Base-by-base conservation (phyloP, 2,797 vertebrate genomes). In the Todus mexicanus region DNA sequence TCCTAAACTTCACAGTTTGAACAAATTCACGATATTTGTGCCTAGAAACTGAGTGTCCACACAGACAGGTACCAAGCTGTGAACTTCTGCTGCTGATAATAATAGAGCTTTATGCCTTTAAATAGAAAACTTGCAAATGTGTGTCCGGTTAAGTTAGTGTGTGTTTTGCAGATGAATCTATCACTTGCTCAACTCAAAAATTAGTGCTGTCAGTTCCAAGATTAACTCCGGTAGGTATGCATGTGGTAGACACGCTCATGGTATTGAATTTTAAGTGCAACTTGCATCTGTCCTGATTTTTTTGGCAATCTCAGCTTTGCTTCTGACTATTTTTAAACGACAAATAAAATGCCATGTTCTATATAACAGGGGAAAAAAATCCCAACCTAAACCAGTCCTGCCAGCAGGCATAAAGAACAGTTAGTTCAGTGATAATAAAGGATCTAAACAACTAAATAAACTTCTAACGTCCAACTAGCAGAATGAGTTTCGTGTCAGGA, bases 11-110 rank as follows among this genome's bases (percentile, higher is more conserved):
- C 6, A 16, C 15, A 7, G 10, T 82, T 33, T 27, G 53, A 77
- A 31, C 15, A 45, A 79, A 35, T 1, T 2, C 65, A n/a, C 6
- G 6, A 5, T 3, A 5, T 11, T 64, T 73, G 16, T 2, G 4
- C 23, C 21, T 13, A 40, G 48, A 65, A 85, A 51, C 20, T 12
- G 9, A 22, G 51, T 2, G 15, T 21, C 43, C 10, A 12, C 12
- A 6, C 0, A 4, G 45, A 29, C 37, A 31, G 31, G 26, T 35
- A 19, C 31, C 12, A 13, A 35, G 14, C 40, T 33, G 21, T 23
- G 35, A 65, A 31, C 26, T 29, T 74, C 15, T 17, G 48, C 42
- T 42, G 66, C 10, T 63, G 40, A 10, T n/a, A 35, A 26, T 26
- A 47, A 26, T 2, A 63, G 42, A 20, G 57, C 38, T 66, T 42